Conservation (phyloP, 1,140 invertebrate species). For the Eumaeus atala region DNA sequence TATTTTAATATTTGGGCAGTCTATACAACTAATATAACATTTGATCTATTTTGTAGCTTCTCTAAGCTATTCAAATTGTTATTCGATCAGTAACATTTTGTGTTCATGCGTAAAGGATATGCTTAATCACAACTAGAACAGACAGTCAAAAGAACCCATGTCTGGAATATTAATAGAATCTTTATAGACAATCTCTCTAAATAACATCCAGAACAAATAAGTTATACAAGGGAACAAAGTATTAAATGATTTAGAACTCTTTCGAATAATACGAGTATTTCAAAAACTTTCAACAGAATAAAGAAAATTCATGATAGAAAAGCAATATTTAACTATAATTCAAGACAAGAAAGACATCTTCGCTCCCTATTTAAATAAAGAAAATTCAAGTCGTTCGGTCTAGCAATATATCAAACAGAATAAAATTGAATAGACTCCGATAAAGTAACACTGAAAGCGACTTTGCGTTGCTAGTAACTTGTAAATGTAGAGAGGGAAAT, state of each 20-base stretch:
- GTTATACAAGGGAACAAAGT: too few relatives aligned
- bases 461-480: constrained; percentile 25
- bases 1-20: too few relatives aligned
- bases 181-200: too few relatives aligned
- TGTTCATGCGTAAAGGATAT: too few relatives aligned
- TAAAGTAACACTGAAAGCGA: constrained; percentile 30
- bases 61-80: too few relatives aligned
- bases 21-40: too few relatives aligned
- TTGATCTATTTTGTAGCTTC: too few relatives aligned
- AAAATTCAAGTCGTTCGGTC: constrained; percentile 10
- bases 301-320: background rate
- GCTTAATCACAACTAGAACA: too few relatives aligned
- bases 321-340: constrained; percentile 12
- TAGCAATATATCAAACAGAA: constrained; percentile 18
- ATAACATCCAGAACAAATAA: too few relatives aligned
- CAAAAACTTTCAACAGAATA: constrained; percentile 4
- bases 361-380: constrained; percentile 9
- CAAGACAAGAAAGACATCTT: constrained; percentile 6
- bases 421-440: constrained; percentile 27
- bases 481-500: constrained; percentile 26
- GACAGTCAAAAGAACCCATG: too few relatives aligned
- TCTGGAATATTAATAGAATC: too few relatives aligned
- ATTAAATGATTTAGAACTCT: background rate
- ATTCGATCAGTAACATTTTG: too few relatives aligned
- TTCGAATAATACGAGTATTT: constrained; percentile 17